Percentiles rank a stretch among this genome's conserved stretches.
phyloP scores from a whole-genome alignment of 2,888 invertebrate species.

The Reticulitermes lucifugus region DNA sequence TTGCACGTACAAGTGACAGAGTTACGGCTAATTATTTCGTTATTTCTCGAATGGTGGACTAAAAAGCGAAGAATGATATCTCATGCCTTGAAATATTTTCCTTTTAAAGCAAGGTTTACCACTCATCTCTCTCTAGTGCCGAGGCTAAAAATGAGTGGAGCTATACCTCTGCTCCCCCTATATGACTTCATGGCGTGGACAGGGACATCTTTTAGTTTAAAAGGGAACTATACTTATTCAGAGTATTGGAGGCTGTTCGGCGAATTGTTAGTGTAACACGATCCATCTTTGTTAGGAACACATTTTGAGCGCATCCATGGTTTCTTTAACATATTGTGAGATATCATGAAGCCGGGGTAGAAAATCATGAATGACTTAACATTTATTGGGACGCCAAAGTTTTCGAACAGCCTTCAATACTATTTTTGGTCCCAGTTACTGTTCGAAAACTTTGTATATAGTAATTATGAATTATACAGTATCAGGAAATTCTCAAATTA shows the following conservation, averaged over 20 bases:
- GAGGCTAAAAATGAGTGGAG: no score
- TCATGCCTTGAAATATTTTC: no score
- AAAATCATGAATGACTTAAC: slow-evolving; percentile 20
- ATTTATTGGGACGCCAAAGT: slow-evolving; percentile 63
- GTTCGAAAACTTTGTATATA: slow-evolving; percentile 71
- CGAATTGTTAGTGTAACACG: slow-evolving; percentile 46
- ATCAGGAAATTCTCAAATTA: no score
- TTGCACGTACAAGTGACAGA: background rate
- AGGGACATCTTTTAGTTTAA: no score
- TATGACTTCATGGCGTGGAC: no score
- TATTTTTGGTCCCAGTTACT: slow-evolving; percentile 62
- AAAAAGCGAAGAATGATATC: no score
- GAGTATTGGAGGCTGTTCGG: slow-evolving; percentile 55
- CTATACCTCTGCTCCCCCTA: no score
- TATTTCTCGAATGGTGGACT: no score
- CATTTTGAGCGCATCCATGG: slow-evolving; percentile 23
- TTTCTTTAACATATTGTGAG: background rate
- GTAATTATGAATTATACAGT: background rate
- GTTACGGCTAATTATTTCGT: no score
- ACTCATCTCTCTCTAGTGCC: no score
- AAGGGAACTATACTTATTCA: background rate
- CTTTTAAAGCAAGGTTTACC: no score
- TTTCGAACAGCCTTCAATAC: slow-evolving; percentile 77
- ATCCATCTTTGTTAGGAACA: slow-evolving; percentile 14
- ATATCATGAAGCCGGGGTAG: background rate